These are phyloP conservation scores for Paracanthobrama guichenoti DNA, from an alignment of 2,113 vertebrate genomes.

Conservation along the genomic window DNA sequence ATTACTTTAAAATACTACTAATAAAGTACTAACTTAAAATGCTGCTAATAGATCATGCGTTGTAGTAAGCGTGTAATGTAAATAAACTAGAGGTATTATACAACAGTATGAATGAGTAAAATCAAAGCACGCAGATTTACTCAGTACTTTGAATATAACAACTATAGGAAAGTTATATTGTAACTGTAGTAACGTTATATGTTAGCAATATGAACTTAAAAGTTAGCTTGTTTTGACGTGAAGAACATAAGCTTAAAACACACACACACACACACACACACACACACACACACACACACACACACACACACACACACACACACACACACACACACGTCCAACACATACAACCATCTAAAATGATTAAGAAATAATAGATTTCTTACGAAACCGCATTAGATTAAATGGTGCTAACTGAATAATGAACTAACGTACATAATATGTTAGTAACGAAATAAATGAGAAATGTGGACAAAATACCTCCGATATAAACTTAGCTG, in stretches of 20 bases:
- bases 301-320: too few relatives aligned
- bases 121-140: too few relatives aligned
- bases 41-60: too few relatives aligned
- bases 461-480: neutral
- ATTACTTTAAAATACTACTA: too few relatives aligned
- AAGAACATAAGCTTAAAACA: neutral
- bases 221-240: neutral
- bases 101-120: too few relatives aligned
- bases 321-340: neutral
- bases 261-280: too few relatives aligned
- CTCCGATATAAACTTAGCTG: conserved; percentile 10
- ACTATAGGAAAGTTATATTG: too few relatives aligned
- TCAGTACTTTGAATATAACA: too few relatives aligned
- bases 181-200: neutral
- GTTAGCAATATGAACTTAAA: neutral
- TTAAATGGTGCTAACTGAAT: neutral
- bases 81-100: too few relatives aligned
- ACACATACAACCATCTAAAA: neutral
- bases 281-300: too few relatives aligned
- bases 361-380: neutral
- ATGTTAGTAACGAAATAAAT: neutral
- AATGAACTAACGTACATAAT: neutral
- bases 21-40: too few relatives aligned
- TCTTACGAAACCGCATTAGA: neutral
- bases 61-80: too few relatives aligned